Evolutionary conservation across 2,888 invertebrate genomes (phyloP), one percentile per base, ranked within the genome.

Genomic region (Timema podura): DNA sequence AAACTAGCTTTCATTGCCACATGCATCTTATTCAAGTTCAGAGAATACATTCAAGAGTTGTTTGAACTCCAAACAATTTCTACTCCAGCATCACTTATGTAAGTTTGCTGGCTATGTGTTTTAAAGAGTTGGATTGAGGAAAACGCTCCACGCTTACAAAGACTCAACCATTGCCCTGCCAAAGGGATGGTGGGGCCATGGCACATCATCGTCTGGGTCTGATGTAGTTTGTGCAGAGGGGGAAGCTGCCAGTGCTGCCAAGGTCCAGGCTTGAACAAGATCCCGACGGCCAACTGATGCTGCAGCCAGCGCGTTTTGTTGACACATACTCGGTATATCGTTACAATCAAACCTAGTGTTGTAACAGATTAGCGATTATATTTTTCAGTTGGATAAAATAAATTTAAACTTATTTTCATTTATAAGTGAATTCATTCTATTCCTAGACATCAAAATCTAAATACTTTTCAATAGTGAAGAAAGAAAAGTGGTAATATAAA

Each of bases 201-300:
- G 91, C 78, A 89, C 86, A 73, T 88, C 88, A 77, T 89, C 88
- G 76, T 91, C 89, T 76, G 84, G 82, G 64, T 82, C 82, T 64
- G 84, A 82, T 68, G 82, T 16, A 45, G 64, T 66, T 57, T 73
- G 75, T 0, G 78, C 78, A 72, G 76, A 76, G 45, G 78, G 76
- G 72, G 79, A 77, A 70, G 82, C 79, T 48, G 92, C 88, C 68
- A 93, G 83, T 74, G 91, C 90, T 2, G 93, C 92, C 75, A 96
- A 82, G 48, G 88, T 88, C 96, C 96, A 96, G 59, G 95, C 91
- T 80, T 95, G 93, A 15, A 92, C 89, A 71, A 96, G 82, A 80
- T 96, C 96, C 68, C 87, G 84, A 67, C 95, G 88, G 0, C 92
- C 92, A 11, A 84, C 85, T 67, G 88, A 84, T 6, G 87, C 86